Evolutionary conservation across 2,888 invertebrate species (phyloP).

Genomic region (Neoaliturus tenellus): DNA sequence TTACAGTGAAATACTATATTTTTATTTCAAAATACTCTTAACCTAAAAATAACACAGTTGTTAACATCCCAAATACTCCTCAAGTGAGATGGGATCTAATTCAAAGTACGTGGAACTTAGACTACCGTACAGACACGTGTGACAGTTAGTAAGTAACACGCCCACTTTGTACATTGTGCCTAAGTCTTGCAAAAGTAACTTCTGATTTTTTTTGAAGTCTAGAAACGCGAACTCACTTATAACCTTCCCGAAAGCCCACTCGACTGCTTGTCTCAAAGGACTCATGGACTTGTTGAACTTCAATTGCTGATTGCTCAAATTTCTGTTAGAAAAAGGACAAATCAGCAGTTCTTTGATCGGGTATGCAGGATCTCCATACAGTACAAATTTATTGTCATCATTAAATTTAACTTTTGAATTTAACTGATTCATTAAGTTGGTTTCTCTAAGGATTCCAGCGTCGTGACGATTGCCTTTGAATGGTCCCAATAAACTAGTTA

Average conservation of each 20-base stretch:
- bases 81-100: neutral
- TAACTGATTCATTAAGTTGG: neutral
- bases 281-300: neutral
- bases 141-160: neutral
- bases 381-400: neutral
- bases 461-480: constrained; percentile 32
- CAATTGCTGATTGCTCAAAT: neutral
- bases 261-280: neutral
- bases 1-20: no score
- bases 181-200: neutral
- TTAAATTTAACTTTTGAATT: neutral
- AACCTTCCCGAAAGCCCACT: neutral
- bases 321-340: neutral
- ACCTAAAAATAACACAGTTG: no score
- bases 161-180: neutral
- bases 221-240: neutral
- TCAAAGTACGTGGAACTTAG: neutral
- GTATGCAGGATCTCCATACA: neutral
- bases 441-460: constrained; percentile 50
- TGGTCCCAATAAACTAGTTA: constrained; percentile 32
- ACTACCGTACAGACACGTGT: neutral
- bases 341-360: neutral
- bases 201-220: neutral
- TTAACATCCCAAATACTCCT: neutral
- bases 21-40: no score